Conservation (phyloP, 2,888 invertebrate genomes). For the Stenoptilia bipunctidactyla region DNA sequence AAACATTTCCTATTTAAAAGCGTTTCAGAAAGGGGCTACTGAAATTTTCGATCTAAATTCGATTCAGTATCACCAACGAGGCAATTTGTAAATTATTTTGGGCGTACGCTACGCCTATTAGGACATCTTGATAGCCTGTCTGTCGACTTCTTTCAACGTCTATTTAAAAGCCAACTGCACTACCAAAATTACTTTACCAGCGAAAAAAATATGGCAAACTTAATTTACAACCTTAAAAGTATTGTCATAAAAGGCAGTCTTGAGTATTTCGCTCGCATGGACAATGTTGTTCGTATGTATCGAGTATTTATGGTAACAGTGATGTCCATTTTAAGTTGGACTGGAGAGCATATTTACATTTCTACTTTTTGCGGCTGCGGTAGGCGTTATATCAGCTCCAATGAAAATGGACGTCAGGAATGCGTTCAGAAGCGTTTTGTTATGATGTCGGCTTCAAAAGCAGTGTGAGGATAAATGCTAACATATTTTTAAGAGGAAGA, state of each 20-base stretch:
- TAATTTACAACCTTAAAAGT: conserved; percentile 21
- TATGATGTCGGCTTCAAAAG: conserved; percentile 40
- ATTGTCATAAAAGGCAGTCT: too few relatives aligned
- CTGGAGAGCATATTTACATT: conserved; percentile 13
- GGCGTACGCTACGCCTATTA: conserved; percentile 62
- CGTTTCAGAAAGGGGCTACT: not conserved
- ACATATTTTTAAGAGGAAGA: conserved; percentile 58
- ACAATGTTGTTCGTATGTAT: conserved; percentile 27
- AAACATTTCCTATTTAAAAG: too few relatives aligned
- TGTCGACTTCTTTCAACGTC: conserved; percentile 66
- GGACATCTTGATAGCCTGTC: conserved; percentile 62
- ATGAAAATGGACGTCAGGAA: conserved; percentile 19
- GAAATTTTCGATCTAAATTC: conserved; percentile 4
- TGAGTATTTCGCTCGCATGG: conserved; percentile 15
- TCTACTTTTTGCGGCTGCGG: not conserved
- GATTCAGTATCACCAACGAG: conserved; percentile 24
- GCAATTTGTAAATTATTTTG: conserved; percentile 66
- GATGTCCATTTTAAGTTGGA: conserved; percentile 29
- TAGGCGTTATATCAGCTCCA: conserved; percentile 17
- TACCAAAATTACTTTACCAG: conserved; percentile 8
- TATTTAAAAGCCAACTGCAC: conserved; percentile 55
- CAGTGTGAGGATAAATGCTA: conserved; percentile 37
- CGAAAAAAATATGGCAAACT: too few relatives aligned
- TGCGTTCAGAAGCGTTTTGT: conserved; percentile 29
- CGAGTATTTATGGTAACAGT: conserved; percentile 46